Base-by-base conservation (phyloP, 1,140 invertebrate species). In the Heliconius melpomene region DNA sequence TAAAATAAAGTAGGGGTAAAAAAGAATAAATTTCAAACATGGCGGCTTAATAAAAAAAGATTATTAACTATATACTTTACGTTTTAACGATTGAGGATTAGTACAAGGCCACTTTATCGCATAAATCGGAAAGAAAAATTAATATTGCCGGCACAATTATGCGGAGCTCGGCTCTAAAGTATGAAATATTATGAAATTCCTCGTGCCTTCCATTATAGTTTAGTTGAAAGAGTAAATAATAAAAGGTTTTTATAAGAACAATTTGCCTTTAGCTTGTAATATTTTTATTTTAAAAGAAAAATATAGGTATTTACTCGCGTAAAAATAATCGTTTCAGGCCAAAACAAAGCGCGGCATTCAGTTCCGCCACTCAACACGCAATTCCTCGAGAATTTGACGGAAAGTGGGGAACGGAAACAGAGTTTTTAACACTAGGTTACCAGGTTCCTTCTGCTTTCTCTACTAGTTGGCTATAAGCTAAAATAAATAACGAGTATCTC, bases 131-230 rank as follows among this genome's bases (percentile, higher is more conserved):
- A 66, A 66, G 60, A 66, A 66, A 66, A 66, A 66, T 66, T 66
- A 66, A 66, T 66, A 66, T 66, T 66, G 60, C 60, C 11, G 60
- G 60, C 60, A 66, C 26, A 66, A 66, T 66, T 66, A 66, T 66
- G 60, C 60, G 60, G 60, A 26, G 60, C 60, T 66, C 60, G 60
- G 23, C 60, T 66, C 60, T 66, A 66, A 66, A 66, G 60, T 66
- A 66, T 66, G 60, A 66, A 66, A 66, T 66, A 66, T 66, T 66
- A 66, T 66, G 60, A 66, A 66, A 66, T 66, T 66, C 26, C 60
- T 66, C 26, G 23, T 66, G 60, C 26, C n/a, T 66, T 29, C 60
- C 60, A 66, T 66, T 66, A 66, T 66, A 66, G 60, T 66, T 66
- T 66, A 66, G 60, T 66, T 29, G 23, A 66, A 66, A 66, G 60